A percentile compares a stretch with the other conserved stretches of the same genome.
phyloP scores from a whole-genome alignment of 2,113 vertebrate species.

The Chauna torquata region DNA sequence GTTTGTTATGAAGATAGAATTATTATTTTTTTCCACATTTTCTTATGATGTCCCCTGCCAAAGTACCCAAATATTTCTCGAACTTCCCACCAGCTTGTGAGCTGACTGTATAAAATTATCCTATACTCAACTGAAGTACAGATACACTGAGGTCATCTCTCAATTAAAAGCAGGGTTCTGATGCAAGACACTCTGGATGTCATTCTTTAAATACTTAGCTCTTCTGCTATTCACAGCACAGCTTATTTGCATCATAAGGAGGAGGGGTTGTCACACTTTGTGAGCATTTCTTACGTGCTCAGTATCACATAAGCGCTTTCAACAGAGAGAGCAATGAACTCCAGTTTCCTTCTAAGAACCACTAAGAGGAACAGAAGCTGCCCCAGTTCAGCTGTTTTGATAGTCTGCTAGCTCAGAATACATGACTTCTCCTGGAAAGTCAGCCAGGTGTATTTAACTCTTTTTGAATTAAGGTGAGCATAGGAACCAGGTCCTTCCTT shows the following conservation, averaged over 20 bases:
- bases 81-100: not conserved
- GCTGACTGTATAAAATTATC: not conserved
- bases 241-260: not conserved
- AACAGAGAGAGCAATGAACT: not conserved
- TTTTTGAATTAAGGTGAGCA: not conserved
- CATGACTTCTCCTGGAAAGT: not conserved
- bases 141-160: not conserved
- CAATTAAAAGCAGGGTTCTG: not conserved
- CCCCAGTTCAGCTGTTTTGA: not conserved
- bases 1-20: not conserved
- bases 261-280: not conserved
- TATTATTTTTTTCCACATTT: accelerated
- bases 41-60: not conserved
- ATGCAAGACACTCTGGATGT: not conserved
- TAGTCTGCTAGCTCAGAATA: not conserved
- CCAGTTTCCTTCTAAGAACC: not conserved
- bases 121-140: not conserved
- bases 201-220: not conserved
- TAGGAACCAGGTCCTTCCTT: not conserved
- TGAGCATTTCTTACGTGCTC: not conserved
- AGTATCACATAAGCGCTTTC: not conserved
- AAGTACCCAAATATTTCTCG: not conserved
- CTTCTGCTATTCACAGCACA: not conserved
- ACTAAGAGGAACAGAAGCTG: not conserved
- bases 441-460: not conserved